These are phyloP conservation scores for Aix galericulata DNA, from an alignment of 2,113 vertebrate species.

Conservation along the genomic window DNA sequence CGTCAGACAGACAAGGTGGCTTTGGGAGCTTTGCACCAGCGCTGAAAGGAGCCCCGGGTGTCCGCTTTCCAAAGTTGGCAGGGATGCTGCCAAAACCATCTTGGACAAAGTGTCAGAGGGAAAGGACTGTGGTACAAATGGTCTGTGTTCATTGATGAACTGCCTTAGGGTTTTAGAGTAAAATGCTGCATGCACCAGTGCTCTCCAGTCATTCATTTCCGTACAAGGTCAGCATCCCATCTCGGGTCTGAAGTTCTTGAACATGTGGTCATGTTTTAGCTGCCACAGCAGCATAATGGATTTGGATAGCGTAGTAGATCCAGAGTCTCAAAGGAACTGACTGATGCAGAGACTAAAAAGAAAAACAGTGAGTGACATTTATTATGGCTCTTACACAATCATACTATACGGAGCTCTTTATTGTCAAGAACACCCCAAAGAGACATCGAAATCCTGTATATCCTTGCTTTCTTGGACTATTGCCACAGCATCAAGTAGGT, in stretches of 20 bases:
- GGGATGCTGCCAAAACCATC: background rate
- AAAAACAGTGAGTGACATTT: background rate
- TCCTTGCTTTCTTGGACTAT: background rate
- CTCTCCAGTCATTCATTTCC: background rate
- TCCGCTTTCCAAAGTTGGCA: fast-evolving
- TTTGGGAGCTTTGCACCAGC: fast-evolving
- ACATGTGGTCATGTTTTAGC: background rate
- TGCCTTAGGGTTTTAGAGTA: background rate
- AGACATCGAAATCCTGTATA: background rate
- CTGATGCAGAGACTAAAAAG: background rate
- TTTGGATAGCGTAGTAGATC: background rate
- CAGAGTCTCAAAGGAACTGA: background rate
- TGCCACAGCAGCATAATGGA: background rate
- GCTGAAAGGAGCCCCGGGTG: background rate
- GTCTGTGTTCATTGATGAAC: background rate
- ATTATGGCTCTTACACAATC: background rate
- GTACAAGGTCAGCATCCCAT: background rate
- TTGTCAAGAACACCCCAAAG: background rate
- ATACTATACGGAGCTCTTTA: background rate
- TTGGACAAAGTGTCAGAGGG: background rate
- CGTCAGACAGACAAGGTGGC: fast-evolving
- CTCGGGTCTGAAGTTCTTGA: background rate
- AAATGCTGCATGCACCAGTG: background rate
- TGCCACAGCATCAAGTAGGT: background rate
- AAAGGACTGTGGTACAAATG: background rate